phyloP scores from a whole-genome alignment of 2,888 invertebrate genomes.

The Euproctis similis region DNA sequence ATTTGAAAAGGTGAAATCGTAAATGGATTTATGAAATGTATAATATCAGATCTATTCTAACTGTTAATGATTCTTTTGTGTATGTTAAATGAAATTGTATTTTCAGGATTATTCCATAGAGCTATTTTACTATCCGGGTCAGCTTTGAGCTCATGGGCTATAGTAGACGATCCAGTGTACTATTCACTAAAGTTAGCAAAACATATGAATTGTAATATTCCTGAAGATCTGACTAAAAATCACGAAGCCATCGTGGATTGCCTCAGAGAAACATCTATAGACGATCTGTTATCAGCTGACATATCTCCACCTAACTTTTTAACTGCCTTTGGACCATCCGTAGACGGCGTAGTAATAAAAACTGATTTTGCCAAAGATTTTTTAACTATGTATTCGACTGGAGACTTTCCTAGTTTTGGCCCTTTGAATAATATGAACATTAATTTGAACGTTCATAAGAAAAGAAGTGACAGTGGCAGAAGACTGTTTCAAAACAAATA shows the following conservation, averaged over 20 bases:
- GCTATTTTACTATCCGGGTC: constrained; percentile 91
- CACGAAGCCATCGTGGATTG: constrained; percentile 91
- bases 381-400: constrained; percentile 80
- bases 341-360: constrained; percentile 95
- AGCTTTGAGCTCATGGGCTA: constrained; percentile 91
- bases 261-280: constrained; percentile 83
- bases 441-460: constrained; percentile 73
- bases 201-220: constrained; percentile 87
- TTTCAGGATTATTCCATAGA: constrained; percentile 88
- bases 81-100: constrained; percentile 7
- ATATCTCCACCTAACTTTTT: constrained; percentile 88
- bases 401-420: constrained; percentile 78
- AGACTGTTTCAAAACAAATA: constrained; percentile 80
- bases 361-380: constrained; percentile 89
- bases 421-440: constrained; percentile 74
- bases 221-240: constrained; percentile 86
- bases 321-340: constrained; percentile 93
- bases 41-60: constrained; percentile 1
- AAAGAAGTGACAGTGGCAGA: constrained; percentile 78
- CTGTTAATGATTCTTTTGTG: constrained; percentile 10
- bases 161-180: constrained; percentile 89
- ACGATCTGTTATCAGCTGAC: constrained; percentile 83
- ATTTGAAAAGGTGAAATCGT: constrained; percentile 9
- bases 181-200: constrained; percentile 88
- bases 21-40: constrained; percentile 7